phyloP scores from a whole-genome alignment of 2,888 invertebrate genomes.

The Aethes cnicana region DNA sequence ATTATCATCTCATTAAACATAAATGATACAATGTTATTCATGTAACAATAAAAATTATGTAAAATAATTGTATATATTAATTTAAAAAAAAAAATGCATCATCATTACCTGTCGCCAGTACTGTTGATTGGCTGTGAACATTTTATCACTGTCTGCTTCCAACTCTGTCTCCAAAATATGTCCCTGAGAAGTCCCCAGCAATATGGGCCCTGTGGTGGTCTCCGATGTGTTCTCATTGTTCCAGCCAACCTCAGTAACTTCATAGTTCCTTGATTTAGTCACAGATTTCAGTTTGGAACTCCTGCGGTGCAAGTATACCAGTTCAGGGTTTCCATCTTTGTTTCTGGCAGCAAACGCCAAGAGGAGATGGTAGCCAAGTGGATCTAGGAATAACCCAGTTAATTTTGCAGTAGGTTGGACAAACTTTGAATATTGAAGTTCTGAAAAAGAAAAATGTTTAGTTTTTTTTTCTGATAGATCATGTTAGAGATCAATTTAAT shows the following conservation, averaged over 20 bases:
- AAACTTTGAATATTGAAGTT: slow-evolving; percentile 87
- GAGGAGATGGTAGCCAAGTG: slow-evolving; percentile 92
- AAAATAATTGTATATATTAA: no score
- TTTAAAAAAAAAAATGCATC: no score
- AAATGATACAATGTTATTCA: no score
- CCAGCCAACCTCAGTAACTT: slow-evolving; percentile 96
- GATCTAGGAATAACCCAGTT: slow-evolving; percentile 90
- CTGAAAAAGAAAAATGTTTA: slow-evolving; percentile 73
- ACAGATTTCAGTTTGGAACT: slow-evolving; percentile 87
- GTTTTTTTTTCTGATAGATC: no score
- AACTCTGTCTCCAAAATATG: slow-evolving; percentile 95
- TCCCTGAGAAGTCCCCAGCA: slow-evolving; percentile 95
- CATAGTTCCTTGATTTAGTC: slow-evolving; percentile 87
- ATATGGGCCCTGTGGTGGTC: slow-evolving; percentile 89
- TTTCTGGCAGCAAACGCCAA: slow-evolving; percentile 86
- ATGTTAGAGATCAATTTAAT: no score
- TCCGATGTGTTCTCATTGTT: slow-evolving; percentile 88
- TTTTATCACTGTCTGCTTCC: slow-evolving; percentile 89
- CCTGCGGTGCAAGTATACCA: slow-evolving; percentile 90
- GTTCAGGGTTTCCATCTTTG: slow-evolving; percentile 85
- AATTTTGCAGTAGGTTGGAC: slow-evolving; percentile 83
- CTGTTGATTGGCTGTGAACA: slow-evolving; percentile 89
- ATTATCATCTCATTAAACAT: no score
- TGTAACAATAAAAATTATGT: no score
- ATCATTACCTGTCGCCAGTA: slow-evolving; percentile 91